Conservation (phyloP, 2,797 vertebrate species). For the Notolepis coatsorum region DNA sequence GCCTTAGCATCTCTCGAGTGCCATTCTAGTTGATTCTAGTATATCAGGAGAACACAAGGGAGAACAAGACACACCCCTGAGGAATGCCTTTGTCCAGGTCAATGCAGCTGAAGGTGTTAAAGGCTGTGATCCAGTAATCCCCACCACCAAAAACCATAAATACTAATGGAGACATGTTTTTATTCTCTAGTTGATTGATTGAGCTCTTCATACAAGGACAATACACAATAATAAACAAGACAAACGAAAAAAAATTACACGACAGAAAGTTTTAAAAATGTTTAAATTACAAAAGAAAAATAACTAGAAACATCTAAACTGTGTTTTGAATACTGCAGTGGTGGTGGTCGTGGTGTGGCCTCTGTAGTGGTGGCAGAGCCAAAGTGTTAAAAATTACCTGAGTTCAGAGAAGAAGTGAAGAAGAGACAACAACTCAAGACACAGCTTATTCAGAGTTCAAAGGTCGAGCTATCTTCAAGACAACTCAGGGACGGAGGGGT, state of each 20-base stretch:
- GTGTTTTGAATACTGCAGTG: constrained; percentile 17
- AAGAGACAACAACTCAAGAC: constrained; percentile 48
- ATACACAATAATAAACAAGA: background rate
- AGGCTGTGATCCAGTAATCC: too few relatives aligned
- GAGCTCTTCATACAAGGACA: constrained; percentile 16
- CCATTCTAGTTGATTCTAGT: too few relatives aligned
- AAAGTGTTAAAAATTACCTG: constrained; percentile 44
- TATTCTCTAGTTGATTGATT: too few relatives aligned
- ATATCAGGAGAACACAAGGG: too few relatives aligned
- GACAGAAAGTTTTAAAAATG: constrained; percentile 54
- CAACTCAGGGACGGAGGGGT: background rate
- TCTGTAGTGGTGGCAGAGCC: constrained; percentile 46
- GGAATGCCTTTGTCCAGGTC: too few relatives aligned
- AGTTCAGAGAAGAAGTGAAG: constrained; percentile 37
- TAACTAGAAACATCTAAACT: constrained; percentile 59
- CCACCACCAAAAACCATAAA: too few relatives aligned
- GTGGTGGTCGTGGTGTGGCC: constrained; percentile 18
- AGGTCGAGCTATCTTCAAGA: background rate
- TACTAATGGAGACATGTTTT: too few relatives aligned
- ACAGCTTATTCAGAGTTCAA: constrained; percentile 31
- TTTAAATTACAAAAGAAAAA: constrained; percentile 81
- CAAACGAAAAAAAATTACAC: background rate
- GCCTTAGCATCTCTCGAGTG: too few relatives aligned
- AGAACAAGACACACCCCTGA: too few relatives aligned
- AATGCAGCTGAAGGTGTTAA: too few relatives aligned